Conservation (phyloP, 2,888 invertebrate genomes). For the Epistrophe grossulariae region DNA sequence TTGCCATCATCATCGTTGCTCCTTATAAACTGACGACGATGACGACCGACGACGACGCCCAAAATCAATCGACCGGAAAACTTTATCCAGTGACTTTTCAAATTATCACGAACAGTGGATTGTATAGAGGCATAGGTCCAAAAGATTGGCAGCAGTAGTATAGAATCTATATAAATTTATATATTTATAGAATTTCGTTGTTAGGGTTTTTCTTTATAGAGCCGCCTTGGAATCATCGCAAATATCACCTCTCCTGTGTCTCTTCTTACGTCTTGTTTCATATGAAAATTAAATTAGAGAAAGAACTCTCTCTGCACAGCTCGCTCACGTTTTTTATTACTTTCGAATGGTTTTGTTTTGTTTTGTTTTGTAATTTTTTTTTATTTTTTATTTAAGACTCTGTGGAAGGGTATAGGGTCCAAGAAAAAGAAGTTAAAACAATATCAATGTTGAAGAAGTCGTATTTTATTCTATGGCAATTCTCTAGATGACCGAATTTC, state of each 20-base stretch:
- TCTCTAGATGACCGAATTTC: not conserved
- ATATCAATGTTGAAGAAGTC: constrained; percentile 1
- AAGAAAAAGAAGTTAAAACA: constrained; percentile 26
- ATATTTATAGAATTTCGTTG: constrained; percentile 10
- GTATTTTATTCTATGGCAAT: not conserved
- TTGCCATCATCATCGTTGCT: constrained; percentile 13
- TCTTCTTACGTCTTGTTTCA: not conserved
- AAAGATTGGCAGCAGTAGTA: not conserved
- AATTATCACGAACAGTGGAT: constrained; percentile 70
- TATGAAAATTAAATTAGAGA: not conserved
- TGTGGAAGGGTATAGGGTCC: constrained; percentile 4
- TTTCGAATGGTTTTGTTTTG: constrained; percentile 34
- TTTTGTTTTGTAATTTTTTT: constrained; percentile 6
- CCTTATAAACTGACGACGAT: not conserved
- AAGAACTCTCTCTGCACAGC: constrained; percentile 9
- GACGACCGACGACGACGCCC: constrained; percentile 33
- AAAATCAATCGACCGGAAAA: constrained; percentile 71
- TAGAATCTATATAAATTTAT: not conserved
- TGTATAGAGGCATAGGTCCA: constrained; percentile 36
- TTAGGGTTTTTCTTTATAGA: constrained; percentile 39
- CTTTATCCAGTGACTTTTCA: constrained; percentile 71
- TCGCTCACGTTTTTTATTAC: constrained; percentile 61
- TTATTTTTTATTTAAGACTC: not conserved
- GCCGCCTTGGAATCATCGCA: constrained; percentile 11
- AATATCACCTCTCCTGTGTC: not conserved